Evolutionary conservation across 2,113 vertebrate genomes (phyloP), one percentile per base, ranked within the genome.

Genomic region (Chunga burmeisteri): DNA sequence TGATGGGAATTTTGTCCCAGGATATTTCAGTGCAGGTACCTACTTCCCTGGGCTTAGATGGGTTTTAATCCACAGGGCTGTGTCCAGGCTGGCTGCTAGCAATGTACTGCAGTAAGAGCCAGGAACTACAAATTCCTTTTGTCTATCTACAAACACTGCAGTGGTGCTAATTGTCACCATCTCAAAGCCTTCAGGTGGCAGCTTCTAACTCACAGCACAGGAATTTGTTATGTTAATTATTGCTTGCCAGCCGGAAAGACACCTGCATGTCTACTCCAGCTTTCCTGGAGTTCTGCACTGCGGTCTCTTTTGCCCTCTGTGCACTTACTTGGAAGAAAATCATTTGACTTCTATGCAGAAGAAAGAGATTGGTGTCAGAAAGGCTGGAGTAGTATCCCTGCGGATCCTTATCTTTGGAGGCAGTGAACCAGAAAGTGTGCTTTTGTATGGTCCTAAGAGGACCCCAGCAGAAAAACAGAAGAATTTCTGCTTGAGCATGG

Each of bases 221-320:
- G 53, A 85, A 65, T 93, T 94, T 81, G 72, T 88, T 93, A 52
- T 65, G 53, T 89, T 96, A 91, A 95, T 95, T 94, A 62, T 26
- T 91, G 62, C 58, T 93, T 90, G 49, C 84, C 50, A 74, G 50
- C 16, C 15, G 0, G 53, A 94, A 93, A 71, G 81, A 38, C 84
- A 90, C 87, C 86, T 91, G 71, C 50, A n/a, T 10, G 34, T 79
- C 81, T 77, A 23, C 50, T 82, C 26, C 55, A 67, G 62, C 67
- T 75, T 61, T 90, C 79, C 63, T 80, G 47, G 87, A 81, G 74
- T 55, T 86, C 93, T 96, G 86, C 93, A 70, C 68, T 73, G 70
- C 10, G 0, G 49, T 90, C 58, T 87, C 73, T 53, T 66, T 72
- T 82, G 73, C 42, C 77, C 81, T 91, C 74, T 89, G 18, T 85